Conservation (phyloP, 2,113 vertebrate species). For the Corythoichthys haematopterus region DNA sequence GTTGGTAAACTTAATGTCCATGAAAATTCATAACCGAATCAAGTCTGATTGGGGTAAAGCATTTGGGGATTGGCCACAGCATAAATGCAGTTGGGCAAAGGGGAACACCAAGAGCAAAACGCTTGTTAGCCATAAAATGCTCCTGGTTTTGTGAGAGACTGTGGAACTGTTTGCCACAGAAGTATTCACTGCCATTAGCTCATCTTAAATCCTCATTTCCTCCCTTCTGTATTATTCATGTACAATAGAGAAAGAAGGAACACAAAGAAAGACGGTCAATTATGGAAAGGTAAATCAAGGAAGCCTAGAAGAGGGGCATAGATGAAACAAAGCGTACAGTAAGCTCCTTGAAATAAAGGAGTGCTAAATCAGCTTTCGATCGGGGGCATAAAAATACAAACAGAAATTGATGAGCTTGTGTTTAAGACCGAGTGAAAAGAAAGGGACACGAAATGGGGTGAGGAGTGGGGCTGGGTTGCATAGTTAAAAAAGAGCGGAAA, state of each 20-base stretch:
- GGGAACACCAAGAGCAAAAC: conserved; percentile 12
- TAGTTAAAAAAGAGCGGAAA: conserved; percentile 30
- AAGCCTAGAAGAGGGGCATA: conserved; percentile 20
- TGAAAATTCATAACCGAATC: conserved; percentile 17
- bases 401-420: conserved; percentile 36
- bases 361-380: conserved; percentile 43
- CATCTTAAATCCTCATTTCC: conserved; percentile 61
- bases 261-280: conserved; percentile 40
- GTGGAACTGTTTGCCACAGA: conserved; percentile 39
- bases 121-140: conserved; percentile 55
- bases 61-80: conserved; percentile 13
- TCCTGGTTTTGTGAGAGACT: conserved; percentile 46
- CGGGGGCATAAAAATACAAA: conserved; percentile 39
- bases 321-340: conserved; percentile 5
- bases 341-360: conserved; percentile 28
- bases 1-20: conserved; percentile 8
- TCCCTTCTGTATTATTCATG: conserved; percentile 65
- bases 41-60: conserved; percentile 14
- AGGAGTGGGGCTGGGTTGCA: conserved; percentile 6
- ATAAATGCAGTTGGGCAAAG: conserved; percentile 5
- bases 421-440: conserved; percentile 20
- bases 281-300: conserved; percentile 57
- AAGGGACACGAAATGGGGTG: conserved; percentile 16
- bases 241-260: conserved; percentile 45
- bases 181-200: conserved; percentile 53